A percentile compares a stretch with the other conserved stretches of the same genome.
phyloP scores from a whole-genome alignment of 2,888 invertebrate species.

The Zaprionus lineosus region DNA sequence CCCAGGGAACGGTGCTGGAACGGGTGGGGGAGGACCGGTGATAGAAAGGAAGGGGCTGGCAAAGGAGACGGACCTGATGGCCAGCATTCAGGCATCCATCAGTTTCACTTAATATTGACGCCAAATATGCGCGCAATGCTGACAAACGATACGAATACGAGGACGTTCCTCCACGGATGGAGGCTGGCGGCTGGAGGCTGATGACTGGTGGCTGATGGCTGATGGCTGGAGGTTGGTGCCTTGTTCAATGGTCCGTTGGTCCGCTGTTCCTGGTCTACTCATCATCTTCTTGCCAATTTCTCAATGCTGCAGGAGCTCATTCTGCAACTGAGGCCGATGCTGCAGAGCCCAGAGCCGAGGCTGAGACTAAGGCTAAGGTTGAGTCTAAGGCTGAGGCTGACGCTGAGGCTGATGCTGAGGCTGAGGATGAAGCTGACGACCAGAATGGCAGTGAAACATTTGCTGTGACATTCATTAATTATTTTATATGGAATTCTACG shows the following conservation, averaged over 20 bases:
- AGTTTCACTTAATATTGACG: constrained; percentile 83
- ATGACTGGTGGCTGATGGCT: too few relatives aligned
- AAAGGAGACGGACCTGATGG: constrained; percentile 35
- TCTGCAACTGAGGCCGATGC: neutral
- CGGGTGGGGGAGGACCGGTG: too few relatives aligned
- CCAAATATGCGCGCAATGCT: constrained; percentile 82
- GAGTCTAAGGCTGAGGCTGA: constrained; percentile 1
- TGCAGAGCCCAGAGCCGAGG: too few relatives aligned
- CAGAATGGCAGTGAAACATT: constrained; percentile 68
- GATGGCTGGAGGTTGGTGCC: constrained; percentile 21
- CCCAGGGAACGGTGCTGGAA: neutral
- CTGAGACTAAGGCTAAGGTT: constrained; percentile 1
- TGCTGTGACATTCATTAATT: constrained; percentile 82
- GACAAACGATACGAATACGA: constrained; percentile 79
- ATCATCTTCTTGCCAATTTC: too few relatives aligned
- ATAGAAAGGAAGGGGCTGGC: too few relatives aligned
- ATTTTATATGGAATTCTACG: constrained; percentile 81
- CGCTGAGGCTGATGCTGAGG: neutral
- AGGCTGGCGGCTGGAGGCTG: too few relatives aligned
- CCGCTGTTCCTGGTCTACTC: too few relatives aligned
- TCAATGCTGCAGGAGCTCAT: too few relatives aligned
- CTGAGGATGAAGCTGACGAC: constrained; percentile 11
- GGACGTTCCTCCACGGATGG: constrained; percentile 24
- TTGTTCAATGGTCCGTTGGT: too few relatives aligned
- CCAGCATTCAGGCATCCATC: constrained; percentile 71